Conservation (phyloP, 1,140 invertebrate species). For the Potamilus streckersoni region DNA sequence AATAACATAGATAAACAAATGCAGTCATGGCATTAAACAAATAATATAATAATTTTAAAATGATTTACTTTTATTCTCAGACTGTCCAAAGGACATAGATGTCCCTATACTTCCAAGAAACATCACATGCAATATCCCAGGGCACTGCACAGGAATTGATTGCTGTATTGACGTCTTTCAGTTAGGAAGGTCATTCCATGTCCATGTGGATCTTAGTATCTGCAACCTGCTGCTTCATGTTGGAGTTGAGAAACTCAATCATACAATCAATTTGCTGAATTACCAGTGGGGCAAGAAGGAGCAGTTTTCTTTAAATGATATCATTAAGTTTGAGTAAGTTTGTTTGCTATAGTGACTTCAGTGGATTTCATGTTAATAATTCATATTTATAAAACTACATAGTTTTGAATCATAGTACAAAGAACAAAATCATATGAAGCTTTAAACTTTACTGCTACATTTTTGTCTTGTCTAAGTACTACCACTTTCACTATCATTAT, state of each 20-base stretch:
- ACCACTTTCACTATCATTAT: no score
- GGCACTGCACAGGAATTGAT: slow-evolving; percentile 32
- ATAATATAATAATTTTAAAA: no score
- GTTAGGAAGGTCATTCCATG: slow-evolving; percentile 22
- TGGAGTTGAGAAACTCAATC: slow-evolving; percentile 28
- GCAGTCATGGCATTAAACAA: no score
- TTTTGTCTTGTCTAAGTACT: no score
- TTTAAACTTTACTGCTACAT: no score
- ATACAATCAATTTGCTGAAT: slow-evolving; percentile 19
- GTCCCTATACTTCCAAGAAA: slow-evolving; percentile 9
- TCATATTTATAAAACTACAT: no score
- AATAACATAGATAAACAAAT: no score
- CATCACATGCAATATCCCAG: slow-evolving; percentile 20
- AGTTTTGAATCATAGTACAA: no score
- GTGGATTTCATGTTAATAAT: no score
- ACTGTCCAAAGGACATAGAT: slow-evolving; percentile 9
- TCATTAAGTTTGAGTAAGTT: slow-evolving; percentile 9
- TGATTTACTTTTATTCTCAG: background rate
- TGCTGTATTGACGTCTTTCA: slow-evolving; percentile 27
- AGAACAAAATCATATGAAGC: no score
- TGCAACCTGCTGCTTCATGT: slow-evolving; percentile 25
- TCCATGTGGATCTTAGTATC: slow-evolving; percentile 13
- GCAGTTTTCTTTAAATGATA: slow-evolving; percentile 10
- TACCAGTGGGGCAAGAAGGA: slow-evolving; percentile 31
- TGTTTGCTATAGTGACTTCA: no score